Evolutionary conservation across 2,113 vertebrate genomes (phyloP), one percentile per base, ranked within the genome.

Genomic region (Euleptes europaea): DNA sequence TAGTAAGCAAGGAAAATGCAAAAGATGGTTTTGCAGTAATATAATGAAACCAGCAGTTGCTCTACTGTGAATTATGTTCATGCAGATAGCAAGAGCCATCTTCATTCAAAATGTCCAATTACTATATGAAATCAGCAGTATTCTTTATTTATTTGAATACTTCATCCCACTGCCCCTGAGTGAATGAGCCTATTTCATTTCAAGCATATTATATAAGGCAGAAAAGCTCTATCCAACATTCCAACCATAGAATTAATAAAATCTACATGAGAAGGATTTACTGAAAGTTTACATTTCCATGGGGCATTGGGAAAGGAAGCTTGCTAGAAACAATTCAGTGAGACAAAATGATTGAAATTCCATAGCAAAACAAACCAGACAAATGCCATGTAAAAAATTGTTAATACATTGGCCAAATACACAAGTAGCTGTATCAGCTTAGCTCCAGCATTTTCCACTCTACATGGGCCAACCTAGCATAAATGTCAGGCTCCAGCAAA

Each of bases 81-180:
- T 71, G 54, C 33, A 81, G 47, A 65, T 21, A 82, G 44, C 79
- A 71, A 78, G n/a, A 63, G 0, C 76, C 67, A 72, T 54, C 1
- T 65, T 83, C 31, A 78, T 78, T 90, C 76, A 83, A 44, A 42
- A 26, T 86, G 26, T 40, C 14, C 17, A 85, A 44, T 73, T 89
- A 86, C 35, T n/a, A 33, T 28, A n/a, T 88, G 31, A 88, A 83
- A 82, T 73, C 51, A 84, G 26, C 8, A 88, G 35, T 73, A 85
- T 51, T 28, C 1, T 15, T 3, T 69, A 82, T 86, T 79, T 83
- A 84, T 86, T 86, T 86, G 0, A 35, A 42, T 73, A 78, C n/a
- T 75, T 14, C 67, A 82, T 49, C 31, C 80, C 65, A 3, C 70
- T 82, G 17, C 6, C 83, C 69, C 83, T 75, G 19, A 76, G 3